Evolutionary conservation across 2,888 invertebrate species (phyloP), one percentile per base, ranked within the genome.

Genomic region (Oxystoma pomonae): DNA sequence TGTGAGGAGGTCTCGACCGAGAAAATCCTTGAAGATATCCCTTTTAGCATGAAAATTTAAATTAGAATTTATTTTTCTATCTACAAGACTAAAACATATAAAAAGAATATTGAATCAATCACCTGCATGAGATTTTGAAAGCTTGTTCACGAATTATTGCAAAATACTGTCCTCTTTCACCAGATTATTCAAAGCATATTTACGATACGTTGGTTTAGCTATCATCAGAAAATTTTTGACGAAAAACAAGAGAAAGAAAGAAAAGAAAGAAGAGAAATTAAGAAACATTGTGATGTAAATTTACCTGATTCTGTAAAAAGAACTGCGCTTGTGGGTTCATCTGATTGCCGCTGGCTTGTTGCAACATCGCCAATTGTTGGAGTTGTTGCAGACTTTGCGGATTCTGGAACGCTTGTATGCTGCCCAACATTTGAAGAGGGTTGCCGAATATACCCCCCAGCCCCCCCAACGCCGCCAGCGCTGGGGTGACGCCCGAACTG

Each of bases 271-370:
- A n/a, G n/a, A n/a, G n/a, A n/a, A n/a, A n/a, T n/a, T n/a, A n/a
- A n/a, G n/a, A n/a, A n/a, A n/a, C n/a, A n/a, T n/a, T n/a, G n/a
- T n/a, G n/a, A n/a, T n/a, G n/a, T n/a, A n/a, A n/a, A n/a, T 76
- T 74, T 75, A 89, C 89, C 85, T 88, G 90, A 79, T 90, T 91
- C 77, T 91, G 91, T 61, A 91, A 80, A 77, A 91, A 87, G 76
- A 90, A 89, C 76, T 90, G 91, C 19, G 89, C 85, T 71, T 86
- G 87, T 2, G 89, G 82, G 66, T 77, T 79, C 58, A 78, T 73
- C 64, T 77, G 77, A 64, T 77, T 77, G 16, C 73, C 73, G 60
- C 69, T 69, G 7, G 72, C 71, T 75, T 79, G 72, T 69, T 77
- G 61, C 81, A 87, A 83, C 81, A 88, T 83, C 61, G 87, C 85